Base-by-base conservation (phyloP, 2,113 vertebrate species). In the Oreochromis aureus region DNA sequence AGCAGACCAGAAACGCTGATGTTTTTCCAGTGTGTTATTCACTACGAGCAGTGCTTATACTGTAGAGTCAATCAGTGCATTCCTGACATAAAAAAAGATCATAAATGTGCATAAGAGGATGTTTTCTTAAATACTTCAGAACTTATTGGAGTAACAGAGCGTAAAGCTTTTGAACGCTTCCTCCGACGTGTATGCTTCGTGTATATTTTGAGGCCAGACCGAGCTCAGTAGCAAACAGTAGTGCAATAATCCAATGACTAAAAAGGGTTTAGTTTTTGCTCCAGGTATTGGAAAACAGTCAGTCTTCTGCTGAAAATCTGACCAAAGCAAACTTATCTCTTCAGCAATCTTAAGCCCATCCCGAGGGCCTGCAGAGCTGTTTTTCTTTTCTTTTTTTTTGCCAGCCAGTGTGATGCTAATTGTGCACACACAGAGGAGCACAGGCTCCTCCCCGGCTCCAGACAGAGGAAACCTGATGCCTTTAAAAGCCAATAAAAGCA, bases 401-500 rank as follows among this genome's bases (percentile, higher is more conserved):
- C 85, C 85, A 58, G 87, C 86, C 84, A 81, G n/a, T 87, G 91
- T 87, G 87, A 89, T 92, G 88, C 89, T 91, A 94, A 93, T 94
- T 92, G 91, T 46, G n/a, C 80, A 55, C 81, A 76, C 36, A 81
- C 30, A 82, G 27, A 66, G 12, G 32, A 53, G 46, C 59, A 51
- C 30, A 90, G 76, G 91, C 93, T 90, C 93, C 94, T 92, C 94
- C 92, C 87, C 79, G 94, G 92, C 93, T 95, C 94, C 95, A 94
- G 94, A 95, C 93, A 73, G 71, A 91, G 82, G 95, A 95, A 96
- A 96, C 93, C 86, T 6, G 94, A 96, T 94, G 89, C 95, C 93
- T 93, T 94, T 96, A 94, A 96, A 95, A 96, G 95, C 94, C 94
- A 95, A 96, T 96, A 93, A 95, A 95, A 94, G 89, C 93, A 96